Conservation (phyloP, 64 coral and sea anemone genomes). For the Catalaphyllia jardinei region DNA sequence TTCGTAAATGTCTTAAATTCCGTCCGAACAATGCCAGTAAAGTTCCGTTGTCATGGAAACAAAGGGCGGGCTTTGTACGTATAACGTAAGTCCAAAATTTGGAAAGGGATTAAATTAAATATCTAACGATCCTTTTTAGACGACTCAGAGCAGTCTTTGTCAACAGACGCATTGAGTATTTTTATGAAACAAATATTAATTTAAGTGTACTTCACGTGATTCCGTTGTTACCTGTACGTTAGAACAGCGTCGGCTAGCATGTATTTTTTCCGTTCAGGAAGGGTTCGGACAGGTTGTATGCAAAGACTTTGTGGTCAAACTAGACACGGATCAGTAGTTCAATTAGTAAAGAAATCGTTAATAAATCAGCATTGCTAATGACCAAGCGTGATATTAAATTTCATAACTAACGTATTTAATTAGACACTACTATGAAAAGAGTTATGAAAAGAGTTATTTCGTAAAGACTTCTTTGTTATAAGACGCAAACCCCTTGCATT, state of each 20-base stretch:
- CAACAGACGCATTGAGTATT: background rate
- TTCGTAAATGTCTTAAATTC: background rate
- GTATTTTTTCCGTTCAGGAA: background rate
- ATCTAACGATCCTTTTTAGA: background rate
- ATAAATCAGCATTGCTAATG: conserved; percentile 19
- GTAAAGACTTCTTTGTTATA: background rate
- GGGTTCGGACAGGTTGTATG: background rate
- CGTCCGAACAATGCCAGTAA: background rate
- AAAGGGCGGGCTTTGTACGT: background rate
- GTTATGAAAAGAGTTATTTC: background rate
- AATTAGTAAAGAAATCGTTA: background rate
- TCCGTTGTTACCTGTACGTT: background rate
- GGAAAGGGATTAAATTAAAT: conserved; percentile 9
- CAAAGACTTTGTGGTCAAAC: background rate
- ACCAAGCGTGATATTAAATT: background rate
- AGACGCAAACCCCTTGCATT: too few species aligned
- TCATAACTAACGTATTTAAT: background rate
- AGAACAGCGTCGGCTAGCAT: background rate
- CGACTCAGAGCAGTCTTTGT: background rate
- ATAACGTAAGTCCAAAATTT: background rate
- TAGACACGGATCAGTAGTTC: background rate
- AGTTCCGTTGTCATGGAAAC: conserved; percentile 3
- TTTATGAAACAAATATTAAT: conserved; percentile 1
- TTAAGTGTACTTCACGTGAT: background rate
- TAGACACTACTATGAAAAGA: background rate